phyloP scores from a whole-genome alignment of 2,888 invertebrate species.

The Ichneumoninae sp. region DNA sequence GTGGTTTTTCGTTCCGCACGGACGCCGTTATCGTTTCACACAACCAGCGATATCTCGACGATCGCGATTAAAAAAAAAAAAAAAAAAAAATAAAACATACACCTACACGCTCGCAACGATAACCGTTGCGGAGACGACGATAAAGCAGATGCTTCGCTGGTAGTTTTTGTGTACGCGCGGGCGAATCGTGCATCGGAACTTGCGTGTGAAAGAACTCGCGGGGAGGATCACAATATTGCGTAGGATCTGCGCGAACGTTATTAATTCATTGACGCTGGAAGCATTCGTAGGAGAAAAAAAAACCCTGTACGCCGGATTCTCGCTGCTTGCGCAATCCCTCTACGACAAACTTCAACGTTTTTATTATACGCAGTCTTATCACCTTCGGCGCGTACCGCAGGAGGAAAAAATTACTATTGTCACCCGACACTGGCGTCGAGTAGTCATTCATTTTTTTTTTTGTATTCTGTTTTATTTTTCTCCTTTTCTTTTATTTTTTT shows the following conservation, averaged over 20 bases:
- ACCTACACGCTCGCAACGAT: constrained; percentile 66
- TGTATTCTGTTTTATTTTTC: background rate
- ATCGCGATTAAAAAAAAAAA: constrained; percentile 63
- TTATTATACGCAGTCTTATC: background rate
- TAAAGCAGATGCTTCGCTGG: constrained; percentile 60
- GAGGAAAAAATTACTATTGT: constrained; percentile 15
- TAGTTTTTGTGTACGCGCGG: constrained; percentile 15
- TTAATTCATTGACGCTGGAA: background rate
- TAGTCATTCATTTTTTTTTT: constrained; percentile 42
- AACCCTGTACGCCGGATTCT: background rate
- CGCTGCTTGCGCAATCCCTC: background rate
- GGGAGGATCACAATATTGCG: background rate
- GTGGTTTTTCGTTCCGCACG: constrained; percentile 13
- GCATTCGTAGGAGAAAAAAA: background rate
- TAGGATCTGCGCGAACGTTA: constrained; percentile 8
- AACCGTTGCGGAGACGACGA: constrained; percentile 69
- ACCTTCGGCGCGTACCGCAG: background rate
- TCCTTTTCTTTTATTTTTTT: constrained; percentile 4
- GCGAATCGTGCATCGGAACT: background rate
- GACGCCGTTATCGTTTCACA: constrained; percentile 63
- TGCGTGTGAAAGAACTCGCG: background rate
- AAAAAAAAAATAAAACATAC: constrained; percentile 19
- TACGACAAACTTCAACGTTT: background rate
- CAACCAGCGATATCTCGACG: constrained; percentile 62
- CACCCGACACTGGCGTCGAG: constrained; percentile 24